phyloP scores from a whole-genome alignment of 2,113 vertebrate species.

The Labeo rohita region DNA sequence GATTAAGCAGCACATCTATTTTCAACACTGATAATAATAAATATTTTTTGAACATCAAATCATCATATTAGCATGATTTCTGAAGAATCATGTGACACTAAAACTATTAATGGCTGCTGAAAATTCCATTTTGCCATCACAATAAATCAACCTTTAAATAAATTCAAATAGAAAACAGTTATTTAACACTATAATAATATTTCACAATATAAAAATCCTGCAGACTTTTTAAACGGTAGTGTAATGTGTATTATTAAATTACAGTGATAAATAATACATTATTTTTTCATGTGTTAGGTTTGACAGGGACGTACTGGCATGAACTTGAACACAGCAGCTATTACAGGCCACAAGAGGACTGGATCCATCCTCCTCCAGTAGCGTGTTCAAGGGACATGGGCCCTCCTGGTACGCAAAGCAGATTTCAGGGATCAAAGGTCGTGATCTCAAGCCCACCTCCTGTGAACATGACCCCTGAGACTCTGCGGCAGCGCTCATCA shows the following conservation, averaged over 20 bases:
- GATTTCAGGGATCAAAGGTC: conserved; percentile 93
- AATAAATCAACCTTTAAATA: background rate
- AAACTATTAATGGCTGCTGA: background rate
- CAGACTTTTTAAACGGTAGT: no score
- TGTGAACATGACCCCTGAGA: background rate
- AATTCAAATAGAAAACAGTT: background rate
- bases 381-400: conserved; percentile 85
- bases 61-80: background rate
- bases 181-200: background rate
- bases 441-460: conserved; percentile 57
- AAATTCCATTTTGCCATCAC: background rate
- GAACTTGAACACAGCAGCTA: conserved; percentile 88
- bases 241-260: no score
- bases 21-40: background rate
- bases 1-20: background rate
- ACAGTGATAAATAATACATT: no score
- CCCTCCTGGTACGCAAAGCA: conserved; percentile 94
- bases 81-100: background rate
- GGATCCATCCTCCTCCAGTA: conserved; percentile 91
- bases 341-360: conserved; percentile 89
- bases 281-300: conserved; percentile 34
- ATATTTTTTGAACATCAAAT: background rate
- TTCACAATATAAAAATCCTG: background rate
- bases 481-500: background rate
- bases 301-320: conserved; percentile 87